A percentile compares a stretch with the other conserved stretches of the same genome.
These are phyloP conservation scores for Poecile montanus DNA, from an alignment of 2,797 vertebrate species.

Conservation along the genomic window DNA sequence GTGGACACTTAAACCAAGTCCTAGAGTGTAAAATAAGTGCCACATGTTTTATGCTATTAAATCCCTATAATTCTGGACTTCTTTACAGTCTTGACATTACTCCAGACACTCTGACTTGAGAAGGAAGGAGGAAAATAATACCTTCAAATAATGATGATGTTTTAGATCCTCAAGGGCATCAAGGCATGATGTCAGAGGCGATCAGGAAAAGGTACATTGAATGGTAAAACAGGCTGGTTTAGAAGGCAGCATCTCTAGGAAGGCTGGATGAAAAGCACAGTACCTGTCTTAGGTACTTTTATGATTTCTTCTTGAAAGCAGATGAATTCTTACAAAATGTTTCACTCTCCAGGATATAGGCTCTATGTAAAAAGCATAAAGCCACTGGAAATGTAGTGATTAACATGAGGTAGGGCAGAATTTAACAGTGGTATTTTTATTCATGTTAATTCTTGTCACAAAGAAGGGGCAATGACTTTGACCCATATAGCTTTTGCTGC, in stretches of 20 bases:
- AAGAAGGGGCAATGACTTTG: neutral
- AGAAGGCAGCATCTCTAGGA: neutral
- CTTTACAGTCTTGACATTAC: neutral
- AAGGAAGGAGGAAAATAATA: neutral
- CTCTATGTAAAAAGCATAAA: neutral
- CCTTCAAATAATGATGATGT: accelerated
- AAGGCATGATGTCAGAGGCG: neutral
- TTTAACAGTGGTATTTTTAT: neutral
- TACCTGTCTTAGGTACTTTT: neutral
- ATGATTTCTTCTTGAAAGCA: neutral
- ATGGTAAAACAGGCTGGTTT: neutral
- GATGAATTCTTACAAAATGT: neutral
- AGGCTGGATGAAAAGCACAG: neutral
- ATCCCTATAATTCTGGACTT: neutral
- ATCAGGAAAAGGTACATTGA: neutral
- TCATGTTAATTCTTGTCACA: neutral
- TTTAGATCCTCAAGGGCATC: neutral
- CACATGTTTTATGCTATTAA: neutral
- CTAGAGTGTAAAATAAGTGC: neutral
- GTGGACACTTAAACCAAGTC: too few relatives aligned
- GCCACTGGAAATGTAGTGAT: neutral
- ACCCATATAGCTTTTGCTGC: neutral
- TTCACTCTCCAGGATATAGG: neutral
- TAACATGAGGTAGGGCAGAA: neutral
- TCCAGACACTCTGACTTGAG: neutral